phyloP scores from a whole-genome alignment of 2,113 vertebrate genomes.

The Fregata magnificens region DNA sequence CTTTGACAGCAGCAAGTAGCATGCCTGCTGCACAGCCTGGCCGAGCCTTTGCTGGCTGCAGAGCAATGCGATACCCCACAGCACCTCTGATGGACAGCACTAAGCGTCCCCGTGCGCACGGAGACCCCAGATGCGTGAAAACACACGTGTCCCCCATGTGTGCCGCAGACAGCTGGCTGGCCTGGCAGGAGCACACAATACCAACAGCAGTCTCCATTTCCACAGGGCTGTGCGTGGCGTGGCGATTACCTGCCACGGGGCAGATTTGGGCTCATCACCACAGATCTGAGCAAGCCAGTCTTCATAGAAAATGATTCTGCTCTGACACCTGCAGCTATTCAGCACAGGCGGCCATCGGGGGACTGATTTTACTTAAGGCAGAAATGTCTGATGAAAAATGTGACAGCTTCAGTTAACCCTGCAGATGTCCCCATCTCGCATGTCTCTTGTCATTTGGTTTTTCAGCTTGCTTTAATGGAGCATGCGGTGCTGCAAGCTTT shows the following conservation, averaged over 20 bases:
- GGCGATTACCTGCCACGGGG: background rate
- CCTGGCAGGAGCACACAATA: background rate
- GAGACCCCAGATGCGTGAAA: background rate
- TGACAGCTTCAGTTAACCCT: background rate
- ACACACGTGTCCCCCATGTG: rapidly evolving
- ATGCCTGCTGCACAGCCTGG: background rate
- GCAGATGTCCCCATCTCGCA: background rate
- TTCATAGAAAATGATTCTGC: background rate
- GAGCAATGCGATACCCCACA: background rate
- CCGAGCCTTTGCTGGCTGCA: background rate
- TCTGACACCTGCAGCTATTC: background rate
- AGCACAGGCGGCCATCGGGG: background rate
- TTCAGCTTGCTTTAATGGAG: too few species aligned
- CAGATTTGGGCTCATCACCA: background rate
- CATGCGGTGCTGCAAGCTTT: background rate
- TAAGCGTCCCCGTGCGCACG: rapidly evolving
- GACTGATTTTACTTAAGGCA: background rate
- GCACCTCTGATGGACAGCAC: background rate
- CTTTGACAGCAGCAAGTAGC: background rate
- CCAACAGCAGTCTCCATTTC: rapidly evolving
- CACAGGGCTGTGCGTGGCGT: rapidly evolving
- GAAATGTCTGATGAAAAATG: background rate
- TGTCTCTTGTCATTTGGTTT: background rate
- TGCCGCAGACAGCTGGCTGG: background rate
- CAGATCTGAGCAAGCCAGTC: too few species aligned